Base-by-base conservation (phyloP, 2,113 vertebrate species). In the Dolichotis patagonum region DNA sequence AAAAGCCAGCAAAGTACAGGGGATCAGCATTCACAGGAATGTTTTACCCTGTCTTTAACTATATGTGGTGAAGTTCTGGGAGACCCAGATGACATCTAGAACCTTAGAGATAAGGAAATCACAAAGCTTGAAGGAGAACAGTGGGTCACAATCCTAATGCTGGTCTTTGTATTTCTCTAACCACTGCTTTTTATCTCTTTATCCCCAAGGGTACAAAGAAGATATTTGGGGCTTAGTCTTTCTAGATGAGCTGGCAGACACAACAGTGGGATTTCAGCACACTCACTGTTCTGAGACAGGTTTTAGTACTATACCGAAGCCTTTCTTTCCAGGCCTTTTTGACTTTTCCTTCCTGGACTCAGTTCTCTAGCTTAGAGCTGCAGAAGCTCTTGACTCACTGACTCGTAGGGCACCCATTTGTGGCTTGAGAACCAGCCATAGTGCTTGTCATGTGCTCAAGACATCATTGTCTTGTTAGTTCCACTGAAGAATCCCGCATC, bases 231-330 rank as follows among this genome's bases (percentile, higher is more conserved):
- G 30, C 43, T 38, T 35, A 0, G 2, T 11, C 26, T 43, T 52
- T 63, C 67, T 20, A 7, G 5, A 30, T 13, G 56, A 80, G 16
- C 14, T 0, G 28, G 43, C 49, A 43, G 28, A 24, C 54, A 49
- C 87, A 67, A 24, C 52, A 7, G 4, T 1, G 10, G 54, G 7
- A 85, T 84, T 88, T 63, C 11, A 90, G 90, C 54, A 43, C 30
- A 46, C 54, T 80, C 60, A 88, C 13, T 83, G 24, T 46, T 93
- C 62, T 60, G 62, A 67, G 46, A 60, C 71, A 82, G 38, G 88
- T 62, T 14, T 11, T 35, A 16, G 12, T 24, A 43, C 24, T 71
- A 9, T 35, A 78, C n/a, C 54, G 84, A 38, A 86, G 17, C 19
- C 60, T 46, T n/a, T 56, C n/a, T 65, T 56, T 77, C 41, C 54